These are phyloP conservation scores for Phrynocephalus versicolor DNA, from an alignment of 2,113 vertebrate genomes.

Conservation along the genomic window DNA sequence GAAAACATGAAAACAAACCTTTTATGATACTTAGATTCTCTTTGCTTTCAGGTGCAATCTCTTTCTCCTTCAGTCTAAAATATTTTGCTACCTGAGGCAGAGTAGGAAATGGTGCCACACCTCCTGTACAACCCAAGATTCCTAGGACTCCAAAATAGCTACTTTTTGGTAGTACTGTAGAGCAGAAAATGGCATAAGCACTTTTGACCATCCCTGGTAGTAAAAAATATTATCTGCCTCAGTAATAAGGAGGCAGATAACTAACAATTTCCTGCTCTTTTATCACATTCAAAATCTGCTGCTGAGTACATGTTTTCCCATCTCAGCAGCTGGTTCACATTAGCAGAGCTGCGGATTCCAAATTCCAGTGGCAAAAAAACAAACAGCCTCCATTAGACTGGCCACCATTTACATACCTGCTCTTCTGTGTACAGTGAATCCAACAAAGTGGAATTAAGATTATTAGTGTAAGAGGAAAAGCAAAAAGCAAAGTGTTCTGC, in stretches of 20 bases:
- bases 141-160: too few species aligned
- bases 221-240: too few species aligned
- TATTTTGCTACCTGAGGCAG: too few species aligned
- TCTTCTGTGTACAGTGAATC: too few species aligned
- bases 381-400: background rate
- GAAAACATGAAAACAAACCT: background rate
- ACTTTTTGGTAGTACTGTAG: too few species aligned
- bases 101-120: too few species aligned
- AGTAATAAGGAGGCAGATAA: too few species aligned
- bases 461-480: background rate
- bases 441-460: background rate
- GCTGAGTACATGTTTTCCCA: background rate
- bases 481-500: too few species aligned
- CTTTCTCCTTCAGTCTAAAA: background rate
- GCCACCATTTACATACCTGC: too few species aligned
- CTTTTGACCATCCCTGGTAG: too few species aligned
- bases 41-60: slow-evolving; percentile 1
- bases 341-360: background rate
- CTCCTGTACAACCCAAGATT: too few species aligned
- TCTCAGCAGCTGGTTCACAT: background rate
- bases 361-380: background rate
- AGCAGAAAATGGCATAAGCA: too few species aligned
- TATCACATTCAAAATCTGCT: background rate
- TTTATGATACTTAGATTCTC: background rate
- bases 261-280: background rate